Percentiles rank a stretch among this genome's conserved stretches.
Evolutionary conservation across 1,140 invertebrate genomes (phyloP).

Genomic region (Brachionus rotundiformis): DNA sequence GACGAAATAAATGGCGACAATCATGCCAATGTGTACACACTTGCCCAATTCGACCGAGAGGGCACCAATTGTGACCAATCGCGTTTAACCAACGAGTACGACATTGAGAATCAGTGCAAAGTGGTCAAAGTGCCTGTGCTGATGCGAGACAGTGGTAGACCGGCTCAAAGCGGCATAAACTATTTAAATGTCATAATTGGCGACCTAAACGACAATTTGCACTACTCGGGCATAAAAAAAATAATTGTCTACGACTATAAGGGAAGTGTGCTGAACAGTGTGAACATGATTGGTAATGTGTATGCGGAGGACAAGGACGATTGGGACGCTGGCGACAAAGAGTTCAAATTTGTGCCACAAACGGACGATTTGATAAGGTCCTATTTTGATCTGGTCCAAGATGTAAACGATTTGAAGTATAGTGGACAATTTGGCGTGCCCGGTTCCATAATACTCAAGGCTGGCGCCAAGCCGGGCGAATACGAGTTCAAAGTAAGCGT

Average conservation of each 20-base stretch:
- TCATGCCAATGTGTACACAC: slow-evolving; percentile 55
- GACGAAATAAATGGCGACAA: slow-evolving; percentile 89
- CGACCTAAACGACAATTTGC: slow-evolving; percentile 94
- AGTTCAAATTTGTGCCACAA: slow-evolving; percentile 68
- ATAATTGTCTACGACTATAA: slow-evolving; percentile 95
- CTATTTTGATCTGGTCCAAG: slow-evolving; percentile 41
- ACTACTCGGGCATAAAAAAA: slow-evolving; percentile 90
- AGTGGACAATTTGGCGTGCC: neutral
- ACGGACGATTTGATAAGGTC: neutral
- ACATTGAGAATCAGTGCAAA: slow-evolving; percentile 66
- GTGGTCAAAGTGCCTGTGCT: slow-evolving; percentile 60
- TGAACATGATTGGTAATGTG: slow-evolving; percentile 76
- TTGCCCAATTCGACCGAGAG: slow-evolving; percentile 80
- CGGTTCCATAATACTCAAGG: slow-evolving; percentile 35
- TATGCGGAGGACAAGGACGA: slow-evolving; percentile 95
- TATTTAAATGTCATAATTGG: slow-evolving; percentile 92
- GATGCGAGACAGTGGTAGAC: slow-evolving; percentile 59
- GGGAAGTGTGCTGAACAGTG: slow-evolving; percentile 70
- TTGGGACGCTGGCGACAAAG: slow-evolving; percentile 94
- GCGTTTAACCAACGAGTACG: slow-evolving; percentile 81
- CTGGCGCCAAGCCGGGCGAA: neutral
- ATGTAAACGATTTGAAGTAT: slow-evolving; percentile 17
- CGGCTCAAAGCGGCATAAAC: slow-evolving; percentile 74
- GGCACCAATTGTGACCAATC: slow-evolving; percentile 91
- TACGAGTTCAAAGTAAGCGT: slow-evolving; percentile 47